Evolutionary conservation across 2,888 invertebrate species (phyloP), one percentile per base, ranked within the genome.

Genomic region (Drosophila lacicola): DNA sequence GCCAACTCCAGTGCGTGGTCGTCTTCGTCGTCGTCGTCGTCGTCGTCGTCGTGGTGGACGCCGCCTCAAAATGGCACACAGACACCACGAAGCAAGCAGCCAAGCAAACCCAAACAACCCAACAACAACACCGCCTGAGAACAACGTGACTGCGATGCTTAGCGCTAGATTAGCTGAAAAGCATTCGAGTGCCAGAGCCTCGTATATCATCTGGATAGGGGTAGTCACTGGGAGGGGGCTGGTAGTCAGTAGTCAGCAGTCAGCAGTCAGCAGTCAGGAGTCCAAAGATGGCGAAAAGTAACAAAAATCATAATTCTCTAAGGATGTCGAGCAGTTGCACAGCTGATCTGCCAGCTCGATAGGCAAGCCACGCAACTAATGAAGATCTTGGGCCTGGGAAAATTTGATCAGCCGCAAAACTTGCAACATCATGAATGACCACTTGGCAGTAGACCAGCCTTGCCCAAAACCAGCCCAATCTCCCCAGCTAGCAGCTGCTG

Each of bases 101-200:
- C 41, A 55, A 39, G 21, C 63, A 63, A 39, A 47, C 49, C 14
- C 63, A 63, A 39, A 47, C 49, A 49, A 50, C 54, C 42, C 44
- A 41, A 45, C 42, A 25, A 49, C 41, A 66, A 9, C 51, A 53
- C 29, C 29, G 29, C 29, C 29, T 34, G 55, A 64, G 60, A 62
- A 61, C 66, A 69, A 90, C 90, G 90, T 90, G 90, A 90, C 90
- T 83, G 70, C 80, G 90, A 90, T 90, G 77, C 80, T 85, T 74
- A 73, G 71, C 78, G 63, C 44, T 37, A 90, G 90, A 90, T 90
- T 90, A 90, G 80, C 56, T 41, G 25, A 44, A 29, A 29, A 55
- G 64, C 76, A 68, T 49, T 63, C 65, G 72, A 55, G 46, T 54
- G 50, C 42, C 37, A 55, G 67, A 67, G 58, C 50, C 55, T 64